These are phyloP conservation scores for Tupaia chinensis DNA, from an alignment of 2,113 vertebrate genomes.

Conservation along the genomic window DNA sequence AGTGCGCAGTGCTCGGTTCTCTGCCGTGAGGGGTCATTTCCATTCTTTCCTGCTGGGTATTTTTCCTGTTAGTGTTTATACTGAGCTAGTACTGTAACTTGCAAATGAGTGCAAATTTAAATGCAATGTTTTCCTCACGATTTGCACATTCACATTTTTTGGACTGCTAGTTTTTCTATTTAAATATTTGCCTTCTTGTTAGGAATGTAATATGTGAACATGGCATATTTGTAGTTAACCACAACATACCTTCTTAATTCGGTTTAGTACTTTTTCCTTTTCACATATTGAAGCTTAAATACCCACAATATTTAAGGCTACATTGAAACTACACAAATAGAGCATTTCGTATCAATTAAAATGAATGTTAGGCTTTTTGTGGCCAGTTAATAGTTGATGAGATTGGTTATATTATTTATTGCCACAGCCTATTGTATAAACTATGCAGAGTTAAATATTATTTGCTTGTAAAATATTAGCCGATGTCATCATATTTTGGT, in stretches of 20 bases:
- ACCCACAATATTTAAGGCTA: slow-evolving; percentile 84
- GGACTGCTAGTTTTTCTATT: slow-evolving; percentile 87
- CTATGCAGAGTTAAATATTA: slow-evolving; percentile 95
- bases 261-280: slow-evolving; percentile 86
- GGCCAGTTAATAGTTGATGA: slow-evolving; percentile 94
- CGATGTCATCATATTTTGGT: slow-evolving; percentile 95
- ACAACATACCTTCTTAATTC: slow-evolving; percentile 86
- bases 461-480: slow-evolving; percentile 97
- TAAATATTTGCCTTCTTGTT: slow-evolving; percentile 94
- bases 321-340: slow-evolving; percentile 87
- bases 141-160: slow-evolving; percentile 91
- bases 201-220: slow-evolving; percentile 92
- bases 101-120: slow-evolving; percentile 88
- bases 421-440: slow-evolving; percentile 96
- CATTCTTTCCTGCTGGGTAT: slow-evolving; percentile 80
- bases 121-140: slow-evolving; percentile 85
- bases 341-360: slow-evolving; percentile 90
- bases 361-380: slow-evolving; percentile 98
- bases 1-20: slow-evolving; percentile 60
- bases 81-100: slow-evolving; percentile 86
- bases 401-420: slow-evolving; percentile 93
- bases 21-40: slow-evolving; percentile 49
- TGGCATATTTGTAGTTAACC: slow-evolving; percentile 90
- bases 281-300: slow-evolving; percentile 85
- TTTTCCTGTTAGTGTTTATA: slow-evolving; percentile 82